These are phyloP conservation scores for Eurystomus gularis DNA, from an alignment of 2,113 vertebrate genomes.

Conservation along the genomic window DNA sequence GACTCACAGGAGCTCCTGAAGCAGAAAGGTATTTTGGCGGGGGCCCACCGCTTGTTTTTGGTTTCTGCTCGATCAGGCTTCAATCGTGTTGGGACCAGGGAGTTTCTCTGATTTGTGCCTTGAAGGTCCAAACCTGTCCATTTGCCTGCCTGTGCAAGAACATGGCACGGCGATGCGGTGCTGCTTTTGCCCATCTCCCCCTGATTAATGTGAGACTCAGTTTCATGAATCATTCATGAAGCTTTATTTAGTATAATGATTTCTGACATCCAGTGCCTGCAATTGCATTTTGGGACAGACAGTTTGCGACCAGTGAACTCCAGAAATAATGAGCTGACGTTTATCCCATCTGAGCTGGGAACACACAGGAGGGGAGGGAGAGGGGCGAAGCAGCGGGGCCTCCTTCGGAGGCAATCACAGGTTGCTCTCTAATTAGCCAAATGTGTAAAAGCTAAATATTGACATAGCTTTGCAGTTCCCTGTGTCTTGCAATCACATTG, in stretches of 20 bases:
- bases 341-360: neutral
- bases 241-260: slow-evolving; percentile 62
- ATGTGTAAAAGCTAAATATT: slow-evolving; percentile 60
- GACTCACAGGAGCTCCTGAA: slow-evolving; percentile 4
- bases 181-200: slow-evolving; percentile 7
- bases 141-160: neutral
- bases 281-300: slow-evolving; percentile 49
- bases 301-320: slow-evolving; percentile 7
- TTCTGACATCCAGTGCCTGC: slow-evolving; percentile 60
- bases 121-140: neutral
- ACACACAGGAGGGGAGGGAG: neutral
- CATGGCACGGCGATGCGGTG: neutral
- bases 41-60: neutral
- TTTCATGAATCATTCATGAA: slow-evolving; percentile 50
- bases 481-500: slow-evolving; percentile 21
- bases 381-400: neutral
- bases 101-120: neutral
- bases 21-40: slow-evolving; percentile 16
- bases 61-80: neutral
- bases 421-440: slow-evolving; percentile 52
- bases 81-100: neutral
- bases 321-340: slow-evolving; percentile 45
- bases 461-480: neutral
- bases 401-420: neutral
- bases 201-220: slow-evolving; percentile 25